A percentile compares a stretch with the other conserved stretches of the same genome.
Evolutionary conservation across 2,888 invertebrate genomes (phyloP).

Genomic region (Ypsolopha sequella): DNA sequence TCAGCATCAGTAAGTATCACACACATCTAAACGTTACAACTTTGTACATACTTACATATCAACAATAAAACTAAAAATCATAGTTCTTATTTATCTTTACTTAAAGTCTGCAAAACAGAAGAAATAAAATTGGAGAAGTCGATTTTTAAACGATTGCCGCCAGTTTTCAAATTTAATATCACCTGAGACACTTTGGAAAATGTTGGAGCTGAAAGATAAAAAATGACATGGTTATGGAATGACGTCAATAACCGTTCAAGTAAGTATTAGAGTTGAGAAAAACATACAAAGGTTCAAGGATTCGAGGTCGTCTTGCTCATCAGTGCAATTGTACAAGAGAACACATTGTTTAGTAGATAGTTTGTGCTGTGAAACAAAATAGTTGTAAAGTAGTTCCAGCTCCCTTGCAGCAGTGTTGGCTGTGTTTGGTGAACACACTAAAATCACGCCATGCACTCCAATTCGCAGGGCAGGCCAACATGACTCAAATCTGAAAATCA

Average conservation of each 20-base stretch:
- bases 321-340: conserved; percentile 68
- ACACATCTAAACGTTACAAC: background rate
- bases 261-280: background rate
- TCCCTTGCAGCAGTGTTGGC: conserved; percentile 63
- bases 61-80: conserved; percentile 9
- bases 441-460: conserved; percentile 77
- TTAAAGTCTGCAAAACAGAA: conserved; percentile 49
- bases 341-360: conserved; percentile 76
- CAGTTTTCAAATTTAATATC: conserved; percentile 68
- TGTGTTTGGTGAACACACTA: conserved; percentile 73
- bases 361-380: conserved; percentile 77
- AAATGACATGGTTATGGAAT: conserved; percentile 10
- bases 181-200: conserved; percentile 73
- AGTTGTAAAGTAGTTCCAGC: conserved; percentile 74
- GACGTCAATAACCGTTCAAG: background rate
- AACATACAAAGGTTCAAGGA: conserved; percentile 64
- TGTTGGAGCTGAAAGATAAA: conserved; percentile 61
- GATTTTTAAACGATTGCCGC: conserved; percentile 68
- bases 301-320: conserved; percentile 54
- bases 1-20: conserved; percentile 17
- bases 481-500: conserved; percentile 74
- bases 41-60: background rate
- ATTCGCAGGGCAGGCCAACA: conserved; percentile 83
- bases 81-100: conserved; percentile 30
- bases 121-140: conserved; percentile 66